Base-by-base conservation (phyloP, 2,888 invertebrate species). In the Idaea aversata region DNA sequence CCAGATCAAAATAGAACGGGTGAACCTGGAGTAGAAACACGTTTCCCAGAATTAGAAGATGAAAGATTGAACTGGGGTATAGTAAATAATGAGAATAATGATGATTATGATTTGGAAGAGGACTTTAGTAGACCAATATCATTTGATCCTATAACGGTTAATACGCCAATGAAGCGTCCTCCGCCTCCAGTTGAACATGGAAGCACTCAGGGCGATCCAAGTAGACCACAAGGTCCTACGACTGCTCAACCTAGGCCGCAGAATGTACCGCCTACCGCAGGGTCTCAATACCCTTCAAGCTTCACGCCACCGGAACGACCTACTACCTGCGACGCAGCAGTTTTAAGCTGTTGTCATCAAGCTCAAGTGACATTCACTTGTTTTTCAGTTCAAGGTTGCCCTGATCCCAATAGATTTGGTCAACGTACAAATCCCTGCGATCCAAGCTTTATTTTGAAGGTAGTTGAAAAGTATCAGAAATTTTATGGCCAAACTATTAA, bases 381-480 rank as follows among this genome's bases (percentile, higher is more conserved):
- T 72, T 91, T 91, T 25, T 80, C 74, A 10, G 61, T 68, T 15
- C 82, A 85, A 67, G 89, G 89, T 0, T 91, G 91, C 63, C 81
- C 77, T 7, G 94, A 96, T 82, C 90, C 93, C 1, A 72, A 83
- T n/a, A 66, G 86, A 65, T 79, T 86, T 71, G 76, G 85, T 5
- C 47, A 10, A 10, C 47, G 47, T 47, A 6, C 47, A 47, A 77
- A 83, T 63, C 90, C 90, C 63, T 91, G 91, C 72, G 81, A 85
- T 5, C 70, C 80, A 5, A 71, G 75, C 61, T 75, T 79, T 2
- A 83, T 90, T 65, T 69, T 85, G 7, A 75, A 69, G 64, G 84
- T 88, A 7, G 80, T 90, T 62, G 77, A 83, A 2, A 85, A 81
- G 65, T 88, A 85, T 66, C 82, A 85, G 66, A 78, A 67, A 35